A percentile compares a stretch with the other conserved stretches of the same genome.
Conservation (phyloP, 1,140 invertebrate genomes). For the Steinernema feltiae region DNA sequence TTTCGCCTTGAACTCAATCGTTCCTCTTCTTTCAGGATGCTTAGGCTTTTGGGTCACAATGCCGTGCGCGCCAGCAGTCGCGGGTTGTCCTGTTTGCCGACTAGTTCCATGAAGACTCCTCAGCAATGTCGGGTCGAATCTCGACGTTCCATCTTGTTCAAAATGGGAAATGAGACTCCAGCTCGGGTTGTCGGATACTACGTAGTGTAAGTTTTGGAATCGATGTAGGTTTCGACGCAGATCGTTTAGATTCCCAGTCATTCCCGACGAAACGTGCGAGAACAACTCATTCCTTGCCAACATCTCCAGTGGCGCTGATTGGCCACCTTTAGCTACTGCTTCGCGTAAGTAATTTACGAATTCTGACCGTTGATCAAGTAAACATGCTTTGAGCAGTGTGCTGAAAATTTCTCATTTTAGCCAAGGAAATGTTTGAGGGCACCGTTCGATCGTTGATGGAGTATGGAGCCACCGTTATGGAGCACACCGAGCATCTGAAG, state of each 20-base stretch:
- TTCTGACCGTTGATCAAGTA: too few species aligned
- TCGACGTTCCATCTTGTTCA: constrained; percentile 35
- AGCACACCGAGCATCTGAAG: constrained; percentile 49
- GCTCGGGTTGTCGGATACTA: constrained; percentile 42
- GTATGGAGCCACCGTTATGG: constrained; percentile 50
- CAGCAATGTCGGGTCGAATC: not conserved
- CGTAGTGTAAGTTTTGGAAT: constrained; percentile 39
- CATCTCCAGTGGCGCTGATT: constrained; percentile 50
- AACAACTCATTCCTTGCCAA: constrained; percentile 51
- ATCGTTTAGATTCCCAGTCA: constrained; percentile 48
- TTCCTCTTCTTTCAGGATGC: not conserved
- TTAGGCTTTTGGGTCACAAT: not conserved
- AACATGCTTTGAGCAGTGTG: too few species aligned
- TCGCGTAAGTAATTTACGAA: constrained; percentile 34
- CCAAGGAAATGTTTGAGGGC: constrained; percentile 56
- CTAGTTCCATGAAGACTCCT: not conserved
- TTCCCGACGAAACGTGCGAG: constrained; percentile 53
- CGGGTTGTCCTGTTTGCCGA: not conserved
- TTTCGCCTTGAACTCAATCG: not conserved
- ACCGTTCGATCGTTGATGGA: constrained; percentile 53
- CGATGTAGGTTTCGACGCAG: not conserved
- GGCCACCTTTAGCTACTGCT: constrained; percentile 46
- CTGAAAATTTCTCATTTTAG: constrained; percentile 36
- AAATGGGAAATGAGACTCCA: constrained; percentile 43
- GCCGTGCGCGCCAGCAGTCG: not conserved